Base-by-base conservation (phyloP, 2,888 invertebrate genomes). In the Drosophila multiciliata region DNA sequence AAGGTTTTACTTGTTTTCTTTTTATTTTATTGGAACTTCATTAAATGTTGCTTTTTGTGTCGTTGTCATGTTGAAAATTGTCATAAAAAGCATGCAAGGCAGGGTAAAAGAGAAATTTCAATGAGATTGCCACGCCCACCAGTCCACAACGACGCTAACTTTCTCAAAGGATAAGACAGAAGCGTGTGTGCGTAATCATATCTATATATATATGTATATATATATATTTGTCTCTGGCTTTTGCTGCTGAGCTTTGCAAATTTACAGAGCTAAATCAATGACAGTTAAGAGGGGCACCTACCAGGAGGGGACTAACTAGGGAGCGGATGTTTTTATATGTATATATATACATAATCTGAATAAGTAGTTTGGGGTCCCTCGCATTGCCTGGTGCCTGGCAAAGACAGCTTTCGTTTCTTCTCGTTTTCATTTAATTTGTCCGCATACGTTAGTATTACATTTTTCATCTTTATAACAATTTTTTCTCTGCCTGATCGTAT, bases 21-120 rank as follows among this genome's bases (percentile, higher is more conserved):
- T 50, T 52, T n/a, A 75, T 79, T 82, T 84, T 72, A 84, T 85
- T 83, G 82, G 63, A 79, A 85, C 73, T 85, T 85, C 71, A 82
- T 82, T 81, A 82, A 85, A 79, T 82, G 82, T 78, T 71, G 69
- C 75, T 73, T 72, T 75, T 75, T 66, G 72, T 68, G 72, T 72
- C 75, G 82, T 78, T 73, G 66, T 64, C 74, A 77, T 83, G 68
- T 69, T 73, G 65, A 50, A 50, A 72, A 61, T 62, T 58, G 61
- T 61, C 69, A 70, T 59, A 67, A 64, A 48, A 61, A 54, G 42
- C 54, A 50, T 26, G 23, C 33, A 7, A 32, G 29, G 20, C 35
- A 11, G 26, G 29, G 42, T n/a, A 42, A 50, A 33, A 52, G 49
- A 48, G 54, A 75, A 62, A 64, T 79, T 80, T 69, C 75, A 57